A percentile compares a stretch with the other conserved stretches of the same genome.
Conservation (phyloP, 2,888 invertebrate genomes). For the Andrena fulva region DNA sequence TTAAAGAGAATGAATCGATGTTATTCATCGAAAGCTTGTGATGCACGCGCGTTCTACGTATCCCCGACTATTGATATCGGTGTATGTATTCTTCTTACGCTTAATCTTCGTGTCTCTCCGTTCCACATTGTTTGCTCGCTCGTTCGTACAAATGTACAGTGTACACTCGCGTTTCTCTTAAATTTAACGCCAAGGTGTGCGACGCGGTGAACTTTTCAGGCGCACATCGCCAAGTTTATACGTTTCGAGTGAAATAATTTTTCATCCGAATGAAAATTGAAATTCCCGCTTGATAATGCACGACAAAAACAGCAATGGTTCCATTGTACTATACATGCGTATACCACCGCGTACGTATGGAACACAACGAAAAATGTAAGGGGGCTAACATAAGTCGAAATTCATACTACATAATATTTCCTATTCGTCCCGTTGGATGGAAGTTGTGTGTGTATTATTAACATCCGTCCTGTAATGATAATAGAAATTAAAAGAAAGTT, state of each 20-base stretch:
- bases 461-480: slow-evolving; percentile 26
- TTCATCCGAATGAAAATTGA: background rate
- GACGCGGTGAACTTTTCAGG: background rate
- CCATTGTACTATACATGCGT: background rate
- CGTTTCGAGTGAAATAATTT: background rate
- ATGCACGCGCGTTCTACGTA: slow-evolving; percentile 79
- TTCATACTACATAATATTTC: background rate
- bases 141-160: slow-evolving; percentile 1
- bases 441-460: slow-evolving; percentile 9
- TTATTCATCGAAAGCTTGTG: slow-evolving; percentile 76
- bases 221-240: background rate
- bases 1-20: slow-evolving; percentile 81
- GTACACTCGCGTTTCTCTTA: slow-evolving; percentile 56
- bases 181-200: slow-evolving; percentile 76
- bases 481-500: background rate
- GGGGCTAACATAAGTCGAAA: background rate
- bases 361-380: too few relatives aligned
- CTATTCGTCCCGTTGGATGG: background rate
- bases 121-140: background rate
- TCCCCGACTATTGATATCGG: slow-evolving; percentile 78
- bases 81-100: slow-evolving; percentile 36
- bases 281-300: background rate
- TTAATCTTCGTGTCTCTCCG: slow-evolving; percentile 12
- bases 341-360: too few relatives aligned
- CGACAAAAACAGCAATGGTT: background rate